Base-by-base conservation (phyloP, 2,113 vertebrate species). In the Ardeotis arabs region DNA sequence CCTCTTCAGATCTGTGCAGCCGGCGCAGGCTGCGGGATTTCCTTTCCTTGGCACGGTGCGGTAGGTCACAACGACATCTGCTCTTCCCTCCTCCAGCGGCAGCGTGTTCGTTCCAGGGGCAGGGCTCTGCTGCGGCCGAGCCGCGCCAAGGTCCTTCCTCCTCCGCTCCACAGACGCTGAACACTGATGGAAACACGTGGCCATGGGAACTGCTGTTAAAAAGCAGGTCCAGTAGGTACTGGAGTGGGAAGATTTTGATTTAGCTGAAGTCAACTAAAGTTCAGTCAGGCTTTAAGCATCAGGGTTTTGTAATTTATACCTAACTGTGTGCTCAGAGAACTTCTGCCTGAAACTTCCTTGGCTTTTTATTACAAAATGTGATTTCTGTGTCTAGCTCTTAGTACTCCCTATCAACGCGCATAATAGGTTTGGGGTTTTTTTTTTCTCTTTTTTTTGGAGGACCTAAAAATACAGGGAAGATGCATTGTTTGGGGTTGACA, bases 81-180 rank as follows among this genome's bases (percentile, higher is more conserved):
- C 50, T 37, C 22, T 53, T 52, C 21, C 25, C 35, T 31, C 10
- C 41, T 50, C 49, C 24, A 14, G 14, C 39, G 22, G 39, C 55
- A 28, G 18, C 1, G 2, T 10, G 19, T 18, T 69, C 5, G 41
- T 69, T 62, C 67, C 52, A 25, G 24, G 53, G 14, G 33, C 28
- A 4, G 28, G n/a, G 8, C 29, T 10, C 15, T 21, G 44, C 52
- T 25, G 24, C 3, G 28, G 33, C 67, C 13, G n/a, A n/a, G 60
- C 11, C 7, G 7, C 0, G 3, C 33, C 35, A 7, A n/a, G 60
- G 18, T 28, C 69, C 23, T 31, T 45, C 35, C 41, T 56, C 44
- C 44, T 64, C 20, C 8, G 0, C 31, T 12, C 50, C 25, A 1
- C 35, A 11, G 68, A 12, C n/a, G 1, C 3, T n/a, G 21, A 28